Evolutionary conservation across 2,113 vertebrate species (phyloP).

Genomic region (Sinocyclocheilus anshuiensis): DNA sequence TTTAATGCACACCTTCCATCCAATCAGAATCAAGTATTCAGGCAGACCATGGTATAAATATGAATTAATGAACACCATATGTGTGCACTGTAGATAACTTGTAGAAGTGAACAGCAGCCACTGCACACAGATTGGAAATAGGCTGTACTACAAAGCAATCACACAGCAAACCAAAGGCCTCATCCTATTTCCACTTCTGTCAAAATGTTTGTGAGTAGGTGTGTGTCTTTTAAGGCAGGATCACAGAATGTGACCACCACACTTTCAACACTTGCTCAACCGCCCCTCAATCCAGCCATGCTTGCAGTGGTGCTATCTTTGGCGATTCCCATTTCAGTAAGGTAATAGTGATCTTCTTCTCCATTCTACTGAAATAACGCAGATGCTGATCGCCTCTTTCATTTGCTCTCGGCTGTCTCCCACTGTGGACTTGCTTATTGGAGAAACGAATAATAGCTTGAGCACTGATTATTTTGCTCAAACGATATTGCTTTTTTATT

Average conservation of each 20-base stretch:
- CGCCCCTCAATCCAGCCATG: constrained; percentile 11
- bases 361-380: neutral
- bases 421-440: neutral
- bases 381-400: constrained; percentile 19
- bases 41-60: neutral
- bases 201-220: constrained; percentile 10
- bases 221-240: constrained; percentile 24
- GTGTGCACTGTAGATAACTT: neutral
- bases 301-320: constrained; percentile 12
- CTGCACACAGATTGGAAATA: neutral
- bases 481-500: constrained; percentile 45
- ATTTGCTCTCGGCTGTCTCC: constrained; percentile 25
- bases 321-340: constrained; percentile 28
- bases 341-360: constrained; percentile 29
- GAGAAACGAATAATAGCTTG: constrained; percentile 2
- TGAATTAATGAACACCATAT: neutral
- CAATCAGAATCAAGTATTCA: neutral
- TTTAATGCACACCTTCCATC: neutral
- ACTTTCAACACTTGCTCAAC: constrained; percentile 8
- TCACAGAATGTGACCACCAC: constrained; percentile 12
- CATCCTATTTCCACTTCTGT: constrained; percentile 16
- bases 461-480: constrained; percentile 34
- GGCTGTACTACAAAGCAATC: neutral
- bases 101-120: neutral
- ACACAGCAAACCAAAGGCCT: neutral